These are phyloP conservation scores for Coregonus clupeaformis DNA, from an alignment of 2,113 vertebrate genomes.

Conservation along the genomic window DNA sequence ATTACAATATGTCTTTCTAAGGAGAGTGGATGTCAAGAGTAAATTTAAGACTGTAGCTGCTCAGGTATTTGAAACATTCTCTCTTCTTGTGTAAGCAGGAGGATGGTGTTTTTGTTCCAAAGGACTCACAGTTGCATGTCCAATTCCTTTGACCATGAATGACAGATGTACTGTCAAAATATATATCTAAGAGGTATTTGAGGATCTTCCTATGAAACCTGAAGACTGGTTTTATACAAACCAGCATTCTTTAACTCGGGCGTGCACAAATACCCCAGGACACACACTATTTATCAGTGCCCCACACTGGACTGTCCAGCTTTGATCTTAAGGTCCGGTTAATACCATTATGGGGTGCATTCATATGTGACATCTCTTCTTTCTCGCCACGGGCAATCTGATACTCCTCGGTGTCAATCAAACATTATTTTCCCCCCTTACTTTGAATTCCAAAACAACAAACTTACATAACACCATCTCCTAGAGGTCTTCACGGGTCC, in stretches of 20 bases:
- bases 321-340: conserved; percentile 53
- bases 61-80: conserved; percentile 28
- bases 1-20: conserved; percentile 9
- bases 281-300: conserved; percentile 34
- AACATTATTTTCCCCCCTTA: conserved; percentile 25
- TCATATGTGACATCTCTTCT: conserved; percentile 55
- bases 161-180: conserved; percentile 20
- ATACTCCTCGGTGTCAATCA: conserved; percentile 52
- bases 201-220: conserved; percentile 32
- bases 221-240: conserved; percentile 39
- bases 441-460: neutral
- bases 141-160: conserved; percentile 16
- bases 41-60: conserved; percentile 21
- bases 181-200: neutral
- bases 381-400: conserved; percentile 45
- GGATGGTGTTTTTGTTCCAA: conserved; percentile 8
- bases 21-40: neutral
- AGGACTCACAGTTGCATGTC: conserved; percentile 6
- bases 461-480: conserved; percentile 8
- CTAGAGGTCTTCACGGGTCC: conserved; percentile 10
- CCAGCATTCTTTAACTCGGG: conserved; percentile 44
- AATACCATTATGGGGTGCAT: conserved; percentile 44
- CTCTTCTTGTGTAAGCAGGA: neutral
- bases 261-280: conserved; percentile 29
- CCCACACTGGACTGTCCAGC: conserved; percentile 29